phyloP scores from a whole-genome alignment of 2,113 vertebrate species.

The Melanostigma gelatinosum region DNA sequence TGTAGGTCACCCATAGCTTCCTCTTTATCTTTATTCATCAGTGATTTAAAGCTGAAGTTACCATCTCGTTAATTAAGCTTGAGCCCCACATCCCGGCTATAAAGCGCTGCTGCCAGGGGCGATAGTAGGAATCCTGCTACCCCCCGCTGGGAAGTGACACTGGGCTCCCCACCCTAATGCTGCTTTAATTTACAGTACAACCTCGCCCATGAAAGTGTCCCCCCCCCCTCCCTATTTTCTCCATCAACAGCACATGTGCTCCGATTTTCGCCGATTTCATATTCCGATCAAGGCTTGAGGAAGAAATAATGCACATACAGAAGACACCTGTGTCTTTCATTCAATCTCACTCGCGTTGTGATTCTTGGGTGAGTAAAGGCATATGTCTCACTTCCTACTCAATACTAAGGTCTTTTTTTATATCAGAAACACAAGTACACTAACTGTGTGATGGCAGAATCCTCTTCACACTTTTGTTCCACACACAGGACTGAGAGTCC shows the following conservation, averaged over 20 bases:
- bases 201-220: conserved; percentile 5
- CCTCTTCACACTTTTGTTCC: conserved; percentile 36
- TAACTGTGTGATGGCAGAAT: conserved; percentile 30
- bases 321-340: conserved; percentile 54
- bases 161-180: conserved; percentile 36
- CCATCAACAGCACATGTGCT: conserved; percentile 15
- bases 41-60: conserved; percentile 26
- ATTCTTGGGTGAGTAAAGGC: conserved; percentile 38
- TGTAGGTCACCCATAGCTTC: not conserved
- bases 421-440: conserved; percentile 33
- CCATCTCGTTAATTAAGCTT: conserved; percentile 29
- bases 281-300: conserved; percentile 35
- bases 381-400: conserved; percentile 44
- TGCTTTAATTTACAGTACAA: conserved; percentile 69
- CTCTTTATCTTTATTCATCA: conserved; percentile 10
- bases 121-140: conserved; percentile 56
- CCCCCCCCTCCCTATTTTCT: not conserved
- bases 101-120: conserved; percentile 63
- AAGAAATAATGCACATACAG: conserved; percentile 42
- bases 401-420: not conserved
- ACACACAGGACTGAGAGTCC: conserved; percentile 30
- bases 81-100: conserved; percentile 29
- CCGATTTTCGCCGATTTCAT: conserved; percentile 32
- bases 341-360: conserved; percentile 42
- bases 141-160: conserved; percentile 65